phyloP scores from a whole-genome alignment of 35 echinoderm and acorn worm genomes.

The Nesometra sesokonis region DNA sequence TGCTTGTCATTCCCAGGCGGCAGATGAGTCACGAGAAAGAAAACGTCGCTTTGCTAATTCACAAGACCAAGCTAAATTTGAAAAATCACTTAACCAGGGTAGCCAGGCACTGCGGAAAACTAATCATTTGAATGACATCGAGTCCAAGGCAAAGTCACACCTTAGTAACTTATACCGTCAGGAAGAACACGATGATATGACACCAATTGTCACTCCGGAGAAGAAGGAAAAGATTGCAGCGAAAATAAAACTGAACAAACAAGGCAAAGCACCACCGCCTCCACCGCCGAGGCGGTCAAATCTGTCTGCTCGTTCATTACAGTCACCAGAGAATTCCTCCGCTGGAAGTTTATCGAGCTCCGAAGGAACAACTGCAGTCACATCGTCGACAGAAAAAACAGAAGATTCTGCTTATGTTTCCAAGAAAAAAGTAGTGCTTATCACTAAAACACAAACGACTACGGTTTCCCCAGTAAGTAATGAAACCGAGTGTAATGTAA shows the following conservation, averaged over 20 bases:
- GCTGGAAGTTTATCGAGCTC: not conserved
- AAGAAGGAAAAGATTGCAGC: slow-evolving; percentile 46
- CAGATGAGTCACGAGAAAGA: slow-evolving; percentile 13
- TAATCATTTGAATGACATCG: slow-evolving; percentile 23
- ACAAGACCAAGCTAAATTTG: slow-evolving; percentile 40
- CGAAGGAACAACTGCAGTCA: not conserved
- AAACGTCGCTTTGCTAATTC: slow-evolving; percentile 39
- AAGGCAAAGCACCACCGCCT: slow-evolving; percentile 48
- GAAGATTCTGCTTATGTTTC: not conserved
- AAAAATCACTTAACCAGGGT: slow-evolving; percentile 26
- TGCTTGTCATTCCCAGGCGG: not conserved
- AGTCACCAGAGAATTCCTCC: not conserved
- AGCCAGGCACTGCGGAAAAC: slow-evolving; percentile 42
- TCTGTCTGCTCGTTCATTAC: slow-evolving; percentile 6
- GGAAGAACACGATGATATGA: slow-evolving; percentile 71
- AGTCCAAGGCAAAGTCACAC: slow-evolving; percentile 8
- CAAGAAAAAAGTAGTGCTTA: not conserved
- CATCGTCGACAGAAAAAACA: not conserved
- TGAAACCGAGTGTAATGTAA: not conserved
- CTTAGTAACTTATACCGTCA: slow-evolving; percentile 52
- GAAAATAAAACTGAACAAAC: slow-evolving; percentile 18
- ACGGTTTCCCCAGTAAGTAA: not conserved
- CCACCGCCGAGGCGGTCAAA: slow-evolving; percentile 63
- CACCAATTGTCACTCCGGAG: slow-evolving; percentile 79
- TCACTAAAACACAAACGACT: not conserved